Evolutionary conservation across 2,113 vertebrate species (phyloP).

Genomic region (Siniperca chuatsi): DNA sequence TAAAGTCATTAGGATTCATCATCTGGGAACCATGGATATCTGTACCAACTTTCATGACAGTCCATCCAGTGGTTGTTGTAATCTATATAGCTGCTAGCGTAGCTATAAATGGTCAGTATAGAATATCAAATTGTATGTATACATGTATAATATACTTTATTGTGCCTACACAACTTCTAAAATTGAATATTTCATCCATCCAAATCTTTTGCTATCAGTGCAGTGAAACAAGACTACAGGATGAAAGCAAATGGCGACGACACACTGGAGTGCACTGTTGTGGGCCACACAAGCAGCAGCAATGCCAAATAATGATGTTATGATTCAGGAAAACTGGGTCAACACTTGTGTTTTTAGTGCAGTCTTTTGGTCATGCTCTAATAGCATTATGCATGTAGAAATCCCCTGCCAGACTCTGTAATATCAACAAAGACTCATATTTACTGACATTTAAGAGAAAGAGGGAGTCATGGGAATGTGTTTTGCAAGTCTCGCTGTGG

Average conservation of each 20-base stretch:
- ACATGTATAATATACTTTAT: neutral
- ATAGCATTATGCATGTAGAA: slow-evolving; percentile 56
- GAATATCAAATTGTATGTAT: neutral
- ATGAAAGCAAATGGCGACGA: slow-evolving; percentile 12
- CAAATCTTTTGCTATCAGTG: neutral
- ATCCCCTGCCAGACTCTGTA: slow-evolving; percentile 42
- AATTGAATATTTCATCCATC: neutral
- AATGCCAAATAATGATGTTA: slow-evolving; percentile 57
- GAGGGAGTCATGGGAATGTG: neutral
- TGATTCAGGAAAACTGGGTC: slow-evolving; percentile 72
- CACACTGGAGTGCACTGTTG: slow-evolving; percentile 19
- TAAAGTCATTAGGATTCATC: neutral
- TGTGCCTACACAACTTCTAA: neutral
- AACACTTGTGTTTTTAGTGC: slow-evolving; percentile 57
- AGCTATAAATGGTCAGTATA: neutral
- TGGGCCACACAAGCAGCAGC: slow-evolving; percentile 45
- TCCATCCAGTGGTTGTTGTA: neutral
- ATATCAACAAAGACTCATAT: slow-evolving; percentile 21
- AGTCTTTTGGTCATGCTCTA: slow-evolving; percentile 53
- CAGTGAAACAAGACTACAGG: slow-evolving; percentile 7
- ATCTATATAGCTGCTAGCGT: neutral
- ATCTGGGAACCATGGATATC: neutral
- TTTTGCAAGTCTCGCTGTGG: neutral
- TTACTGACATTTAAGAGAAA: slow-evolving; percentile 8
- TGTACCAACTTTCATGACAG: neutral